Percentiles rank a stretch among this genome's conserved stretches.
Evolutionary conservation across 2,113 vertebrate species (phyloP).

Genomic region (Cynoglossus semilaevis): DNA sequence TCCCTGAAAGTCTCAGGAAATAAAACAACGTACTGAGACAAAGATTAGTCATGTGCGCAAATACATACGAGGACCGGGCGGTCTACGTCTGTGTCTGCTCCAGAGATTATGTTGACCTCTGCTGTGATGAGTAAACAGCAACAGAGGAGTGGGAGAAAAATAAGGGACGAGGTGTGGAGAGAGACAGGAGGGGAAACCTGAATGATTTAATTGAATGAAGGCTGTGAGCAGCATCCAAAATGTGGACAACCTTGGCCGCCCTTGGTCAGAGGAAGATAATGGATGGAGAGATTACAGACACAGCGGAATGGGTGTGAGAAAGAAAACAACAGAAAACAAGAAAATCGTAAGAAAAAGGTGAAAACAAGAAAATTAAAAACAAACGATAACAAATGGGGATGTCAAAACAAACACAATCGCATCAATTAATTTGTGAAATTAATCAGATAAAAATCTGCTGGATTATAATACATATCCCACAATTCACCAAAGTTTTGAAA

Average conservation of each 20-base stretch:
- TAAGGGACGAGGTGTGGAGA: slow-evolving; percentile 19
- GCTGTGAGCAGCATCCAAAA: slow-evolving; percentile 56
- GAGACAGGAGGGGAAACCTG: slow-evolving; percentile 30
- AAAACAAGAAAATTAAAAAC: too few relatives aligned
- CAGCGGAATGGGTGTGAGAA: slow-evolving; percentile 18
- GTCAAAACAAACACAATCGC: too few relatives aligned
- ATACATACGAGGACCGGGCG: too few relatives aligned
- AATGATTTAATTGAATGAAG: slow-evolving; percentile 61
- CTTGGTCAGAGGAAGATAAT: slow-evolving; percentile 32
- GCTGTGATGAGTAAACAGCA: slow-evolving; percentile 57
- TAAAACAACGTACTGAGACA: background rate
- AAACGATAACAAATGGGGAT: too few relatives aligned
- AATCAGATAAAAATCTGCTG: too few relatives aligned
- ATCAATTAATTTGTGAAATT: too few relatives aligned
- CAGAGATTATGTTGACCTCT: slow-evolving; percentile 60
- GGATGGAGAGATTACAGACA: slow-evolving; percentile 1
- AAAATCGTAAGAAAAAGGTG: background rate
- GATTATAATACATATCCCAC: too few relatives aligned
- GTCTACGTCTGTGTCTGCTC: slow-evolving; percentile 41
- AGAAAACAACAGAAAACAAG: background rate
- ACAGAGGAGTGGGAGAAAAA: slow-evolving; percentile 20
- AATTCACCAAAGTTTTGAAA: too few relatives aligned
- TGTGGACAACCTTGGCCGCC: slow-evolving; percentile 58
- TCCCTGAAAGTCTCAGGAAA: slow-evolving; percentile 4
- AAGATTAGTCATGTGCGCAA: too few relatives aligned